These are phyloP conservation scores for Amphiprion ocellaris DNA, from an alignment of 2,113 vertebrate species.

Conservation along the genomic window DNA sequence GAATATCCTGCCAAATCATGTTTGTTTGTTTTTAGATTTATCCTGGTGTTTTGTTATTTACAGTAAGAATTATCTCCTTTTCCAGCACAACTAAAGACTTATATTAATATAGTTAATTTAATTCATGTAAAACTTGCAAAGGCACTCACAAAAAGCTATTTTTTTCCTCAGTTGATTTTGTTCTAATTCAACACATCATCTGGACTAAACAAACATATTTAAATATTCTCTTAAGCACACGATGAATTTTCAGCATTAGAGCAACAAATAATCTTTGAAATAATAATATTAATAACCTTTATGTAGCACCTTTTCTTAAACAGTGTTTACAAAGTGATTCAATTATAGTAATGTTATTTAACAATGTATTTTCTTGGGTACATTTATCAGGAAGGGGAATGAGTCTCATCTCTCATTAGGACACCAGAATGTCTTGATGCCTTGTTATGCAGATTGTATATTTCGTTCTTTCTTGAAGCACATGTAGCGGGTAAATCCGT, in stretches of 20 bases:
- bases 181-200: neutral
- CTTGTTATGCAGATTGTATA: conserved; percentile 65
- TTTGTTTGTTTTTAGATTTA: conserved; percentile 14
- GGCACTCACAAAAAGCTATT: neutral
- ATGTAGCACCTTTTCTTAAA: conserved; percentile 60
- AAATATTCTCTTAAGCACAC: conserved; percentile 45
- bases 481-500: conserved; percentile 1
- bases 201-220: conserved; percentile 10
- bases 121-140: no score
- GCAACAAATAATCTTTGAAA: conserved; percentile 51
- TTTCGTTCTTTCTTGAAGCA: conserved; percentile 51
- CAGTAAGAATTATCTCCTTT: neutral
- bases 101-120: neutral
- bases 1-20: neutral
- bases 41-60: conserved; percentile 21
- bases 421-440: conserved; percentile 69
- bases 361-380: conserved; percentile 52
- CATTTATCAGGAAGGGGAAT: conserved; percentile 67
- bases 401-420: conserved; percentile 56
- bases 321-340: conserved; percentile 72
- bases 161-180: no score
- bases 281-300: conserved; percentile 44
- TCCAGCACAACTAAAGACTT: neutral
- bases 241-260: conserved; percentile 52
- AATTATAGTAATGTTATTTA: conserved; percentile 43